phyloP scores from a whole-genome alignment of 2,888 invertebrate species.

The Oscheius onirici region DNA sequence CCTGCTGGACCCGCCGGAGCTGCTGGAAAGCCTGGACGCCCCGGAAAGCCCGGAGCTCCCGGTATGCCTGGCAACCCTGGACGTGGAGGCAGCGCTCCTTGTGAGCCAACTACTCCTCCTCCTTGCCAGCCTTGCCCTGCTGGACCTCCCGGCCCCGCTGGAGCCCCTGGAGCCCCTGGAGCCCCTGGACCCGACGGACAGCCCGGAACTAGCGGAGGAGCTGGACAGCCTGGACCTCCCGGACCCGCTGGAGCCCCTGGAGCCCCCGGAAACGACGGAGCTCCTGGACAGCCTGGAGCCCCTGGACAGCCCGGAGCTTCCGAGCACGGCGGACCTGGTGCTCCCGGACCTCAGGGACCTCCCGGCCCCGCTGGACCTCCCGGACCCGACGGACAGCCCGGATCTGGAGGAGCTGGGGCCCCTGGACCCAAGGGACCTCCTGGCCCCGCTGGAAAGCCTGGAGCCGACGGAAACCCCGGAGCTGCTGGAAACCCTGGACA shows the following conservation, averaged over 20 bases:
- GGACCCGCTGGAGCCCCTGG: constrained; percentile 46
- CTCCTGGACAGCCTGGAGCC: constrained; percentile 33
- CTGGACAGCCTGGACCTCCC: constrained; percentile 53
- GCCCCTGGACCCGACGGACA: constrained; percentile 33
- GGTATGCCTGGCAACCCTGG: constrained; percentile 62
- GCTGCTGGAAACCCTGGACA: constrained; percentile 48
- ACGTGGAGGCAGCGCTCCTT: constrained; percentile 56
- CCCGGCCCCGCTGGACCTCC: constrained; percentile 47
- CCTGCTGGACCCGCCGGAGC: constrained; percentile 54
- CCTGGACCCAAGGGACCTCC: constrained; percentile 59
- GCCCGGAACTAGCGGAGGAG: constrained; percentile 46
- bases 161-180: constrained; percentile 56
- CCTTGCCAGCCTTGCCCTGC: constrained; percentile 59
- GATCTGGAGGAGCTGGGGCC: constrained; percentile 38
- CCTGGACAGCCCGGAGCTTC: constrained; percentile 33
- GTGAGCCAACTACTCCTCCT: constrained; percentile 63
- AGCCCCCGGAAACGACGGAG: constrained; percentile 43
- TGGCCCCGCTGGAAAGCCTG: constrained; percentile 53
- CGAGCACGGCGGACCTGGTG: constrained; percentile 51
- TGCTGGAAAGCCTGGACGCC: constrained; percentile 55
- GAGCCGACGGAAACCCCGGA: constrained; percentile 58
- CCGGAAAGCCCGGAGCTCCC: constrained; percentile 46
- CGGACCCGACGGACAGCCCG: constrained; percentile 44
- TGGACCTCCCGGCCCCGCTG: constrained; percentile 53
- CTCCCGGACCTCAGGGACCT: constrained; percentile 47